Percentiles rank a stretch among this genome's conserved stretches.
These are phyloP conservation scores for Drosophila dives DNA, from an alignment of 2,888 invertebrate genomes.

Conservation along the genomic window DNA sequence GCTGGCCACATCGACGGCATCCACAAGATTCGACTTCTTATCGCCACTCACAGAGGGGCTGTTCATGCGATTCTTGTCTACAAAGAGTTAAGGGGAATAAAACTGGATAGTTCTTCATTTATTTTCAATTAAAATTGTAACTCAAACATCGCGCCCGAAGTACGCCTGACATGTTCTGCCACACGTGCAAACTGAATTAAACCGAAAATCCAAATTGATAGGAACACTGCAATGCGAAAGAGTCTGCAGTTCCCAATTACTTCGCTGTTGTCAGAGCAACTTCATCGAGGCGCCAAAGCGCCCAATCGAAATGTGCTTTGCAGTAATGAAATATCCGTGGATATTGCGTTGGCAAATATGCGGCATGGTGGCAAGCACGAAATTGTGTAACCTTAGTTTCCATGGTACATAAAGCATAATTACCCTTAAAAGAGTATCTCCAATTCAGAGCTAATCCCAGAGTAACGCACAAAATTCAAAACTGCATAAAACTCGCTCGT, in stretches of 20 bases:
- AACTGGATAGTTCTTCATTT: not conserved
- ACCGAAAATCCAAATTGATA: not conserved
- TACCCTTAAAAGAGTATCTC: not conserved
- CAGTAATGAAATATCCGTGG: not conserved
- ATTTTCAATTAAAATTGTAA: conserved; percentile 29
- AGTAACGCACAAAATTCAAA: not conserved
- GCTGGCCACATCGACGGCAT: conserved; percentile 82
- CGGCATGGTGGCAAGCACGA: not conserved
- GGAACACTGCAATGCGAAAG: not conserved
- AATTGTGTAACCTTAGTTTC: not conserved
- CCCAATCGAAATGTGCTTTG: not conserved
- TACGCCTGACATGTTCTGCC: not conserved
- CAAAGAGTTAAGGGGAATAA: conserved; percentile 25
- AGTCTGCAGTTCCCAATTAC: not conserved
- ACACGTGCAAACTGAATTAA: not conserved
- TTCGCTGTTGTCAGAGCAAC: not conserved
- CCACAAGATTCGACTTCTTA: conserved; percentile 80
- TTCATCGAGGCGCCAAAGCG: not conserved
- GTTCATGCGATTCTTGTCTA: conserved; percentile 84
- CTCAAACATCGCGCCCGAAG: not conserved
- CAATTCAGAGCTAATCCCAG: not conserved
- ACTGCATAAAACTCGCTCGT: not conserved
- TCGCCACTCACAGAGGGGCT: conserved; percentile 84
- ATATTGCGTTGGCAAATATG: not conserved
- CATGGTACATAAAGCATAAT: not conserved